Percentiles rank a stretch among this genome's conserved stretches.
phyloP scores from a whole-genome alignment of 2,113 vertebrate genomes.

The Varanus komodoensis region DNA sequence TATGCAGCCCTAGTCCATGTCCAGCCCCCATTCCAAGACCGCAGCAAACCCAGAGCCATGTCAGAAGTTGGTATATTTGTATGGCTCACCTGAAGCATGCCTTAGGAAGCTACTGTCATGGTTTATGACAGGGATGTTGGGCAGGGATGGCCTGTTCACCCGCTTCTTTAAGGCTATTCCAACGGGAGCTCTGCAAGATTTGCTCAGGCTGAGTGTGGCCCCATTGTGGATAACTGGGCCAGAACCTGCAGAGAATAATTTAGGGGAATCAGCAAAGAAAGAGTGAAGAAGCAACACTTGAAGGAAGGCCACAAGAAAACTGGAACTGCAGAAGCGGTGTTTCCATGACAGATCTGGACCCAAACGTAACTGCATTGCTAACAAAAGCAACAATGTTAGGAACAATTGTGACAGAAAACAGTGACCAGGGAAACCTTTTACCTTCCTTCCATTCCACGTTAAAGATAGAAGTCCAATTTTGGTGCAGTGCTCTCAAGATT shows the following conservation, averaged over 20 bases:
- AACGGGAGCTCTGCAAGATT: accelerated
- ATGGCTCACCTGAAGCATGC: constrained; percentile 69
- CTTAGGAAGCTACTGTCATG: constrained; percentile 41
- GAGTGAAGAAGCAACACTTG: background rate
- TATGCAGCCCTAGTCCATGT: background rate
- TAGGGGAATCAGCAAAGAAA: background rate
- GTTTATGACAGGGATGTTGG: constrained; percentile 44
- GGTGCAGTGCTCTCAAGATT: background rate
- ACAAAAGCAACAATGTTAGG: too few species aligned
- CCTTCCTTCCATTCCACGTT: background rate
- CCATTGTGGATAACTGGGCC: background rate
- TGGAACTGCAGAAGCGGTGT: background rate
- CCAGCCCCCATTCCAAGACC: background rate
- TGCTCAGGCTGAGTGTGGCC: background rate
- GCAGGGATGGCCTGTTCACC: constrained; percentile 49
- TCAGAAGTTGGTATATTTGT: background rate
- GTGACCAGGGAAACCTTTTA: background rate
- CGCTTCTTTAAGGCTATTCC: constrained; percentile 44
- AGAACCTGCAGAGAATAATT: constrained; percentile 23
- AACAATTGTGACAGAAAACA: too few species aligned
- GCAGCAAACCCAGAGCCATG: background rate
- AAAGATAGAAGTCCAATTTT: background rate
- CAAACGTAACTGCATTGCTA: too few species aligned
- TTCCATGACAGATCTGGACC: too few species aligned
- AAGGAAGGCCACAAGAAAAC: background rate